These are phyloP conservation scores for Scaptomyza caliginosa DNA, from an alignment of 2,888 invertebrate species.

Conservation along the genomic window DNA sequence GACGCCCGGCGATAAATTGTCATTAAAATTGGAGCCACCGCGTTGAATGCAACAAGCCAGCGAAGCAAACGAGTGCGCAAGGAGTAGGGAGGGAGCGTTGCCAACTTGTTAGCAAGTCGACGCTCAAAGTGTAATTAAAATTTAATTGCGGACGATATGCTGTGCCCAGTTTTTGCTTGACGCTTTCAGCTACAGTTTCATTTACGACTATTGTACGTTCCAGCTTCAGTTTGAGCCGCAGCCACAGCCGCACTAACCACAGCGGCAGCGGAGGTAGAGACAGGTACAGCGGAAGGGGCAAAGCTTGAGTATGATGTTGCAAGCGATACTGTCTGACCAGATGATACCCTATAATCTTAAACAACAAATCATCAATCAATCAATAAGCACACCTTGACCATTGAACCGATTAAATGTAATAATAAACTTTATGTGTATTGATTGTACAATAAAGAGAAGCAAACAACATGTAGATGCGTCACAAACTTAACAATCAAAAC, in stretches of 20 bases:
- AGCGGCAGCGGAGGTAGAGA: neutral
- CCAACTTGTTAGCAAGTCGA: constrained; percentile 58
- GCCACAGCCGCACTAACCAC: constrained; percentile 1
- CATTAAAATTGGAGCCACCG: constrained; percentile 49
- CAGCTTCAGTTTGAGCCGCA: neutral
- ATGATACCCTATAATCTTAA: neutral
- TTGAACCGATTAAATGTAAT: no score
- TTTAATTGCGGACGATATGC: constrained; percentile 45
- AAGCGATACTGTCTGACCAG: neutral
- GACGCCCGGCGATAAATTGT: constrained; percentile 56
- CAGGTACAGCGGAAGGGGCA: neutral
- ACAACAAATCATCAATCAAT: no score
- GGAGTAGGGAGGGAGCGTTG: neutral
- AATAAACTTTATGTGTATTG: no score
- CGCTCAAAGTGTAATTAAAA: constrained; percentile 65
- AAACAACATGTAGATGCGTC: neutral
- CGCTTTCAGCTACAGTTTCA: neutral
- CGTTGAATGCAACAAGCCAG: constrained; percentile 9
- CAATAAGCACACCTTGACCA: no score
- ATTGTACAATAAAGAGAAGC: no score
- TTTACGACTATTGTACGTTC: neutral
- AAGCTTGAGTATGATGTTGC: constrained; percentile 18
- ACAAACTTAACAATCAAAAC: neutral
- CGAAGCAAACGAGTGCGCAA: no score
- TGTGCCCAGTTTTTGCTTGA: constrained; percentile 2